Evolutionary conservation across 2,797 vertebrate genomes (phyloP), one percentile per base, ranked within the genome.

Genomic region (Enteromius treurensis): DNA sequence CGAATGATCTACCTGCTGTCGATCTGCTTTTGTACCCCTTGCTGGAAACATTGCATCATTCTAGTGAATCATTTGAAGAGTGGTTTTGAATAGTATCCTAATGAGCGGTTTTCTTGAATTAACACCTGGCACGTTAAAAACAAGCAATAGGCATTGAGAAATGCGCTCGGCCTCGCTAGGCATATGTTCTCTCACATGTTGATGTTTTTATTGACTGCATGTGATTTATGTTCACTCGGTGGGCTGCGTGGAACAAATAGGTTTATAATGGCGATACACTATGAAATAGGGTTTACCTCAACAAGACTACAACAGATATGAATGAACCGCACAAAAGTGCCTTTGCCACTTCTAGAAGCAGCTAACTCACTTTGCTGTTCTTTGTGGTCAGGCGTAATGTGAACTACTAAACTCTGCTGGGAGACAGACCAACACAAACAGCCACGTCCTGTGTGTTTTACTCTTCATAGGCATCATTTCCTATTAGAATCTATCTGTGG

Each of bases 401-500:
- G 85, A 86, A 88, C 78, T 81, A 77, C 85, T 83, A 85, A 87
- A 87, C 86, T 86, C 82, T 87, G 62, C 85, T 74, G 84, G 88
- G 87, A 87, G 55, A 37, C 37, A 67, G 79, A 82, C 87, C 88
- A 85, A 87, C 81, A 86, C 86, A 88, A 88, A 91, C 84, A 87
- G 83, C 86, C 85, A 85, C 51, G 82, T 85, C 89, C 89, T 89
- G 84, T 84, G 86, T 86, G 84, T 86, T 86, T 88, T 85, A 88
- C 86, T 88, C 84, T 62, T 84, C 79, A 77, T 81, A 81, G 70
- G 79, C 74, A 82, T 83, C 74, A 84, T 89, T 89, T 88, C 87
- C 86, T 88, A 89, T 85, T 83, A 88, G 85, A 90, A 85, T 73
- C 80, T 87, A 86, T 86, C 84, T 82, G 89, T 55, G 84, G 89